Base-by-base conservation (phyloP, 2,888 invertebrate genomes). In the Alsophila aescularia region DNA sequence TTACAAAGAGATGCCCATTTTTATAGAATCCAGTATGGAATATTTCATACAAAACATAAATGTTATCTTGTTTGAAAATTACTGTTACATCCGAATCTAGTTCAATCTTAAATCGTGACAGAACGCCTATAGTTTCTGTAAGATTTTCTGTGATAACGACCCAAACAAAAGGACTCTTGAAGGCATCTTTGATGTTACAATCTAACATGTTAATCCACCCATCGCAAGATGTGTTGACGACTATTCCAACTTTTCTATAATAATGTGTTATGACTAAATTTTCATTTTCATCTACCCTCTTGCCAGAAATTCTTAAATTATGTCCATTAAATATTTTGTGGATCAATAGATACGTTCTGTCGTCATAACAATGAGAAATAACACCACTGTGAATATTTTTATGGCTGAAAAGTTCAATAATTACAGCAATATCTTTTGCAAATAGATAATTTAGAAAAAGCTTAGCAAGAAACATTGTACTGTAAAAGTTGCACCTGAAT, bases 1-100 rank as follows among this genome's bases (percentile, higher is more conserved):
- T 81, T 4, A 93, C 70, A 66, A 88, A 83, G 48, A 93, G 79
- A 54, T 72, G 74, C 0, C 94, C 94, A 21, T 92, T 88, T 56
- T 87, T 92, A 52, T 83, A 83, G 56, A 80, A 88, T 0, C 94
- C 94, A 1, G 93, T 93, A 68, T 92, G 94, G 77, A 90, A 93
- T 5, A 87, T 73, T 70, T 93, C 93, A 59, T 86, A 83, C 21
- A 93, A 74, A 10, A 69, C 55, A 59, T 73, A 83, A 13, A 54
- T 52, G 5, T 62, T 64, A 12, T 69, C 52, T 0, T 56, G 62
- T 41, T 72, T 70, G 43, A 72, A 52, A 4, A 84, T 77, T 3
- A 93, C 62, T 10, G 78, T 82, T 3, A 93, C 72, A 66, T 93
- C 92, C 0, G 92, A 88, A 66, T 93, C 84, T 0, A 92, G 74